These are phyloP conservation scores for Vultur gryphus DNA, from an alignment of 2,797 vertebrate genomes.

Conservation along the genomic window DNA sequence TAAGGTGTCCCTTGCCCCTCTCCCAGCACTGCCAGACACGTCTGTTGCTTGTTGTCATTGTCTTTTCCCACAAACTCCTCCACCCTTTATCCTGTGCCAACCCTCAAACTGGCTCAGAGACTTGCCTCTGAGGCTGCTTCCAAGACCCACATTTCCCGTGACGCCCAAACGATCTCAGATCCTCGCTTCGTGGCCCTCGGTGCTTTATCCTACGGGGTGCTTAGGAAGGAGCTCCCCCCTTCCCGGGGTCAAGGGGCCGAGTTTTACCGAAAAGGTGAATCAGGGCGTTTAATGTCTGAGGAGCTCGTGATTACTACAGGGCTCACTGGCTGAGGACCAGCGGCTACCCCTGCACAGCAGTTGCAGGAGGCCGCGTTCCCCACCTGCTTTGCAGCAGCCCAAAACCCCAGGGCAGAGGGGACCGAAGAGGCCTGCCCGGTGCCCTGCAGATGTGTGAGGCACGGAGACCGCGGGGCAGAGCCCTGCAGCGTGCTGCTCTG, in stretches of 20 bases:
- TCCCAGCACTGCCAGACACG: background rate
- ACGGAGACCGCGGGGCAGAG: rapidly evolving
- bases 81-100: conserved; percentile 38
- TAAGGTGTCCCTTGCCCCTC: background rate
- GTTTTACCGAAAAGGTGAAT: background rate
- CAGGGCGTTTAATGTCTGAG: rapidly evolving
- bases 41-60: background rate
- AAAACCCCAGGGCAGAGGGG: background rate
- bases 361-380: rapidly evolving
- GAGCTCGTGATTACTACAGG: rapidly evolving
- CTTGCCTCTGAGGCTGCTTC: background rate
- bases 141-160: background rate
- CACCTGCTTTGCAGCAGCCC: rapidly evolving
- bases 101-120: conserved; percentile 29
- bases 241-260: background rate
- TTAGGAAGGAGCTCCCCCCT: background rate
- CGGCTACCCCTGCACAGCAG: rapidly evolving
- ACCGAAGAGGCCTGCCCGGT: background rate
- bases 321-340: rapidly evolving
- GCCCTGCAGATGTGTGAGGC: background rate
- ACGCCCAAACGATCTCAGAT: background rate
- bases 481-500: background rate
- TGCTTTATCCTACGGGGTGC: rapidly evolving
- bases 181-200: background rate
- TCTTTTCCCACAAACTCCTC: conserved; percentile 41